These are phyloP conservation scores for Esox masquinongy DNA, from an alignment of 2,797 vertebrate species.

Conservation along the genomic window DNA sequence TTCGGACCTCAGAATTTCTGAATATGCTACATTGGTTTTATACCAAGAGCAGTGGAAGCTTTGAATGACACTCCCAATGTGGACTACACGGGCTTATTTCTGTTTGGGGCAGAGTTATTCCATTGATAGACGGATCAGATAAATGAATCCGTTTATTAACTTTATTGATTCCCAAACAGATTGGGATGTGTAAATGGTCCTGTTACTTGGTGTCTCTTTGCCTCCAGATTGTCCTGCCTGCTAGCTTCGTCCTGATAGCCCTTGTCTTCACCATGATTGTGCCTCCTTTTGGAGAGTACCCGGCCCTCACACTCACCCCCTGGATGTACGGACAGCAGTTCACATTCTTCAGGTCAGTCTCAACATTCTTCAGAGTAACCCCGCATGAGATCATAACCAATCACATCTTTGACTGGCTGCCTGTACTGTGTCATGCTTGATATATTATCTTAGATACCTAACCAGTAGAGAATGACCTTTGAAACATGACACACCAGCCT, in stretches of 20 bases:
- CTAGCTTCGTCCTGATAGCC: constrained; percentile 88
- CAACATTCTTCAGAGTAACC: no score
- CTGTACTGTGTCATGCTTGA: neutral
- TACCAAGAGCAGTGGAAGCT: no score
- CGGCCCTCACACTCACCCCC: constrained; percentile 86
- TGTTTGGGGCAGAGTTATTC: no score
- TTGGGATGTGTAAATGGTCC: neutral
- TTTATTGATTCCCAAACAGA: no score
- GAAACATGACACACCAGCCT: neutral
- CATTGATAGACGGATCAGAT: no score
- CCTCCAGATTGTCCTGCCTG: constrained; percentile 88
- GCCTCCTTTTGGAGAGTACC: constrained; percentile 94
- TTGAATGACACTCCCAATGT: neutral
- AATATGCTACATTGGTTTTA: no score
- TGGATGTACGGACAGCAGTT: constrained; percentile 96
- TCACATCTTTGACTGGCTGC: neutral
- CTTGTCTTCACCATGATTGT: constrained; percentile 87
- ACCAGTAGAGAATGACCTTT: no score
- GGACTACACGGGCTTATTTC: no score
- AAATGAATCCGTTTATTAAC: no score
- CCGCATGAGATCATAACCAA: no score
- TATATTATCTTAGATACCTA: no score
- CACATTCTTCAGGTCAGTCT: constrained; percentile 89
- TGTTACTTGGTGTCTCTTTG: neutral
- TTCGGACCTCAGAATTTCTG: no score